These are phyloP conservation scores for Sarcoramphus papa DNA, from an alignment of 2,797 vertebrate genomes.

Conservation along the genomic window DNA sequence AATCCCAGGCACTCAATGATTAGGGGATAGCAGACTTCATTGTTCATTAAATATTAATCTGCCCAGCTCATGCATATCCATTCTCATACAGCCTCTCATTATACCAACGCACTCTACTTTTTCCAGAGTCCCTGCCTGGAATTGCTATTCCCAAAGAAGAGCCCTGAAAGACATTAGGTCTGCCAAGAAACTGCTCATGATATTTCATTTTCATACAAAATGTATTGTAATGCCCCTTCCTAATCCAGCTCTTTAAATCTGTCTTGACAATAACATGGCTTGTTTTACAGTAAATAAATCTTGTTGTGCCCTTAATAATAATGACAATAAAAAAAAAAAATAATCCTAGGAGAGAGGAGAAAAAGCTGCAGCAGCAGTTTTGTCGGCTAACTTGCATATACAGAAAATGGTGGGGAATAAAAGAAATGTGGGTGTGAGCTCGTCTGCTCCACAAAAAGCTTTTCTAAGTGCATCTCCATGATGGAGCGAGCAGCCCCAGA, in stretches of 20 bases:
- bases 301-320: not conserved
- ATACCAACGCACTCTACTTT: not conserved
- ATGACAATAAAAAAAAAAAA: not conserved
- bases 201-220: constrained; percentile 29
- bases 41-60: constrained; percentile 56
- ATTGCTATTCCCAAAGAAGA: constrained; percentile 31
- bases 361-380: not conserved
- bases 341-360: not conserved
- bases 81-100: constrained; percentile 7
- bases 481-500: not conserved
- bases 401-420: not conserved
- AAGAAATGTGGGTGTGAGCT: not conserved
- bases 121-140: constrained; percentile 10
- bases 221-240: not conserved
- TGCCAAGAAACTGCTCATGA: constrained; percentile 1
- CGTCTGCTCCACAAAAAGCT: not conserved
- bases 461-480: not conserved
- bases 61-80: not conserved
- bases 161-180: not conserved
- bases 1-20: constrained; percentile 39
- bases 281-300: constrained; percentile 13
- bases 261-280: not conserved
- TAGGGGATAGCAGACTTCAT: constrained; percentile 31
- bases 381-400: not conserved
- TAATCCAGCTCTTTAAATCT: not conserved